Evolutionary conservation across 2,888 invertebrate genomes (phyloP).

Genomic region (Dryococelus australis): DNA sequence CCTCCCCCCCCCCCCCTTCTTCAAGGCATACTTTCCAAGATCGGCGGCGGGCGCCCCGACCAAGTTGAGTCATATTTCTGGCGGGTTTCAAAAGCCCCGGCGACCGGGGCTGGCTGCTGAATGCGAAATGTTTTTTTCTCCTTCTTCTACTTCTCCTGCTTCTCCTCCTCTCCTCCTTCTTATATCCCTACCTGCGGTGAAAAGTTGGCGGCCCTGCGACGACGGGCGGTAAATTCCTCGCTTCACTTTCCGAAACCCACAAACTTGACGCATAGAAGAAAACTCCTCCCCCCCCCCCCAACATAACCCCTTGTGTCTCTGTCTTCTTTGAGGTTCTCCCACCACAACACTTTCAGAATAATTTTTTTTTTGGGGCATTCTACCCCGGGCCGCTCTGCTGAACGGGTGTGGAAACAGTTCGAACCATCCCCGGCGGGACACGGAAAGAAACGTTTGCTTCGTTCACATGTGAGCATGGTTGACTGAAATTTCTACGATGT

Average conservation of each 20-base stretch:
- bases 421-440: too few relatives aligned
- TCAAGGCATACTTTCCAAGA: too few relatives aligned
- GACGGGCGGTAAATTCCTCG: not conserved
- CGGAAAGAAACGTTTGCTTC: too few relatives aligned
- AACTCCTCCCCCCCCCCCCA: not conserved
- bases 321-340: not conserved
- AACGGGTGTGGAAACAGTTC: too few relatives aligned
- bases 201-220: not conserved
- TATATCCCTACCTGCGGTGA: constrained; percentile 16
- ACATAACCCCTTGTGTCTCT: too few relatives aligned
- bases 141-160: too few relatives aligned
- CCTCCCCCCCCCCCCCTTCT: too few relatives aligned
- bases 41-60: not conserved
- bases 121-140: not conserved
- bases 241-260: not conserved
- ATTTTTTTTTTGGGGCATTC: not conserved
- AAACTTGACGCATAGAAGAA: not conserved
- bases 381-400: too few relatives aligned
- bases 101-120: not conserved
- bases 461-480: too few relatives aligned
- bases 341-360: not conserved
- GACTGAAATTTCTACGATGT: too few relatives aligned
- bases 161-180: not conserved
- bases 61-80: constrained; percentile 9
- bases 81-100: not conserved